Base-by-base conservation (phyloP, 2,797 vertebrate genomes). In the Megaceryle alcyon region DNA sequence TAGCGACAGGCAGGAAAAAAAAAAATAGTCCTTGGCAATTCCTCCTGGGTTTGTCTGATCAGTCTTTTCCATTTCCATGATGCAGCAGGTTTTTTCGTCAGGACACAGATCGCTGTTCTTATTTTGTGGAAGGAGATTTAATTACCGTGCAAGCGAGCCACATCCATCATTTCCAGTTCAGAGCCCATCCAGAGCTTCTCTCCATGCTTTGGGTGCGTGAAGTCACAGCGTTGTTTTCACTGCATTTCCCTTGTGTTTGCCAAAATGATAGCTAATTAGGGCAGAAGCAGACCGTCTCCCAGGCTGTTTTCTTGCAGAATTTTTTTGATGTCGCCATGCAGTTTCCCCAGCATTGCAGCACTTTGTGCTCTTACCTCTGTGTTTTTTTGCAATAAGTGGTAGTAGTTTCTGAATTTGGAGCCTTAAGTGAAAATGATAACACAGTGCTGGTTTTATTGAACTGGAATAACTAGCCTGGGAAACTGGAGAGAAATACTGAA, bases 81-180 rank as follows among this genome's bases (percentile, higher is more conserved):
- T 91, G 65, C 88, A 91, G 95, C 88, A 94, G 87, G 82, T 90
- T 97, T 94, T 84, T 90, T 90, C 4, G 0, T 84, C 92, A 79
- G 94, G 91, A 88, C 90, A 26, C 90, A 97, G 92, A 96, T 94
- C 31, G 1, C 91, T 80, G 86, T 93, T 96, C 90, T 93, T 92
- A 90, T 94, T 94, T 88, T 91, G 93, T 94, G 86, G 95, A 96
- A 96, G 83, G 94, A 96, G 94, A 91, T 97, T 94, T 97, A 97
- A 97, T 97, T 97, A 96, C 93, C 93, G 92, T 4, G 7, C 13
- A 0, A 97, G 92, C 82, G 90, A 96, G 92, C 86, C 88, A 91
- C 90, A 97, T 97, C 95, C 96, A 97, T 97, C 96, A 97, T 97
- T 97, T 95, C 96, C 91, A 96, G 87, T 88, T 94, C 85, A 71